Conservation (phyloP, 1,140 invertebrate genomes). For the Spodoptera frugiperda region DNA sequence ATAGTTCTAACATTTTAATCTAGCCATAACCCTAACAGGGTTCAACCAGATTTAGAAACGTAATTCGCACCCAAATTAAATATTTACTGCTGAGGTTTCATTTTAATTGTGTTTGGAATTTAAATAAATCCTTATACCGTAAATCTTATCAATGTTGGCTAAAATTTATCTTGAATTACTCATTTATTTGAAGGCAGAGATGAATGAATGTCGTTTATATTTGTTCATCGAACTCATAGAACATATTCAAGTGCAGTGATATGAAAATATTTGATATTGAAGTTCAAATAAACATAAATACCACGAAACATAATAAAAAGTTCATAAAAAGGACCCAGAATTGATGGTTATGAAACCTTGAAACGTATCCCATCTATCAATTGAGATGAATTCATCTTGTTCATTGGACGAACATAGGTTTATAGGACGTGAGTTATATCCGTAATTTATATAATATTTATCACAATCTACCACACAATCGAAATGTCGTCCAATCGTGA, state of each 20-base stretch:
- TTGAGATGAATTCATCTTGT: conserved; percentile 16
- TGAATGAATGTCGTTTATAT: too few species aligned
- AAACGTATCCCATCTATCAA: conserved; percentile 1
- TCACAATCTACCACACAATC: conserved; percentile 42
- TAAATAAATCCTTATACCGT: background rate
- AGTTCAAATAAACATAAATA: background rate
- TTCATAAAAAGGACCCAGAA: background rate
- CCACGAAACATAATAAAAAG: background rate
- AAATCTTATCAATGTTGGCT: too few species aligned
- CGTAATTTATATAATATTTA: conserved; percentile 44
- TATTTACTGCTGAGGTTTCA: background rate
- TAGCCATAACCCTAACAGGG: background rate
- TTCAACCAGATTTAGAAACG: background rate
- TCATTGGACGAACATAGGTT: conserved; percentile 5
- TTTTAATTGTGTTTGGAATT: background rate
- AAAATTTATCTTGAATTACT: too few species aligned
- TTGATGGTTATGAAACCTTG: background rate
- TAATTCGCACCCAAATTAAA: background rate
- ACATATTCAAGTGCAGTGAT: too few species aligned
- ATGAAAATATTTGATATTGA: too few species aligned
- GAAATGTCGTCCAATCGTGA: conserved; percentile 41
- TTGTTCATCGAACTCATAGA: too few species aligned
- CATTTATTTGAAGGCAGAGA: too few species aligned
- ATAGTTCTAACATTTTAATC: conserved; percentile 18
- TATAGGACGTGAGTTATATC: conserved; percentile 15